Evolutionary conservation across 2,113 vertebrate species (phyloP).

Genomic region (Herpetotheres cachinnans): DNA sequence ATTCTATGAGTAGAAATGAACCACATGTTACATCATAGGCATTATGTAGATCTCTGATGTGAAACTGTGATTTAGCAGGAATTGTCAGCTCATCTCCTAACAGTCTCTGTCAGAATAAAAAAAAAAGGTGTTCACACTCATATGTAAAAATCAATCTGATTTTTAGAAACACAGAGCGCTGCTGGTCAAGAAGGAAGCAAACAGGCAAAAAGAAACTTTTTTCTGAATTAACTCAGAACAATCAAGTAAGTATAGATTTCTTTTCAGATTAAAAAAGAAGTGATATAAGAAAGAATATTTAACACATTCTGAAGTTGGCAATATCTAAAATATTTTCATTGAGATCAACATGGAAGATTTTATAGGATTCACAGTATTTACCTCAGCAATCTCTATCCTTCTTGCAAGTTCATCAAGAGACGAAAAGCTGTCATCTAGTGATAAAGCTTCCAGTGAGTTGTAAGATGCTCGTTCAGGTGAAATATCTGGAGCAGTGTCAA

Average conservation of each 20-base stretch:
- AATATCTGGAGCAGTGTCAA: constrained; percentile 65
- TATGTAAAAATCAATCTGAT: background rate
- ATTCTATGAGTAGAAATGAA: background rate
- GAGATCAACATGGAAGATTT: background rate
- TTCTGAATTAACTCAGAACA: background rate
- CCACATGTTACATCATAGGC: background rate
- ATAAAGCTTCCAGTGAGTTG: constrained; percentile 68
- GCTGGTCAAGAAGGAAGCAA: background rate
- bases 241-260: background rate
- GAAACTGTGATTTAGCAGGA: background rate
- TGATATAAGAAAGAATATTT: background rate
- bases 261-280: background rate
- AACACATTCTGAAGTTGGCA: background rate
- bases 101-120: background rate
- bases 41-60: background rate
- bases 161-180: background rate
- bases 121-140: background rate
- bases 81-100: background rate
- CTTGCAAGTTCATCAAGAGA: constrained; percentile 90
- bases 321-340: background rate
- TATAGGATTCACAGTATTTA: constrained; percentile 61
- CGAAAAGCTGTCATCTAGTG: constrained; percentile 77
- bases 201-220: background rate
- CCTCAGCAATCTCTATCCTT: constrained; percentile 88
- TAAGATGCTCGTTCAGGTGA: constrained; percentile 70